Conservation (phyloP, 2,888 invertebrate species). For the Noctua fimbriata region DNA sequence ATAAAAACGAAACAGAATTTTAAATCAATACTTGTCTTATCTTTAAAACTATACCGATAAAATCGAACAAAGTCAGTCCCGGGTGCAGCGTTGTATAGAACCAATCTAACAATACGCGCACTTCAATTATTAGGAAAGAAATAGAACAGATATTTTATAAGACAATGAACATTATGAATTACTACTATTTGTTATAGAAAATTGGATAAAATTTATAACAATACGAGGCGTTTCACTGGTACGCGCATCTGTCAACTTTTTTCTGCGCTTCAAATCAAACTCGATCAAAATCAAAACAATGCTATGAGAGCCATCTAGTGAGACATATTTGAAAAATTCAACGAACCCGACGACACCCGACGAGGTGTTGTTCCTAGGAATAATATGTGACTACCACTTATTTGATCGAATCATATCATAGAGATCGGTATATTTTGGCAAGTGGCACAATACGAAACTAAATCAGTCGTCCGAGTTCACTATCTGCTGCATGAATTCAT, state of each 20-base stretch:
- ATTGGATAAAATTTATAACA: constrained; percentile 38
- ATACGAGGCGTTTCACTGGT: constrained; percentile 74
- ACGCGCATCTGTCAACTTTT: constrained; percentile 80
- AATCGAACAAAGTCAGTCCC: constrained; percentile 51
- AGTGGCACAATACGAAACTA: background rate
- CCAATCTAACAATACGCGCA: constrained; percentile 40
- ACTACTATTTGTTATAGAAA: constrained; percentile 42
- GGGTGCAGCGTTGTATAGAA: constrained; percentile 47
- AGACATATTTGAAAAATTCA: background rate
- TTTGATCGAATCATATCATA: background rate
- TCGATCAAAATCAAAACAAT: constrained; percentile 66
- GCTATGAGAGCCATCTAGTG: constrained; percentile 58
- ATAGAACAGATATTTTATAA: constrained; percentile 7
- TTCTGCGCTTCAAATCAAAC: constrained; percentile 71
- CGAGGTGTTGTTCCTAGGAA: background rate
- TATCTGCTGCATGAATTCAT: background rate
- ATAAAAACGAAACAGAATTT: constrained; percentile 61
- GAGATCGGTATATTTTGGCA: background rate
- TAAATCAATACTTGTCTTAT: constrained; percentile 73
- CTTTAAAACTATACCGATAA: constrained; percentile 62
- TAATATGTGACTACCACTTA: background rate
- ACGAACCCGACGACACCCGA: background rate
- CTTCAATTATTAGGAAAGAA: constrained; percentile 39
- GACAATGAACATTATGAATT: constrained; percentile 27
- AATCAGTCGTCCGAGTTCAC: background rate